Conservation (phyloP, 2,888 invertebrate genomes). For the Macaria liturata region DNA sequence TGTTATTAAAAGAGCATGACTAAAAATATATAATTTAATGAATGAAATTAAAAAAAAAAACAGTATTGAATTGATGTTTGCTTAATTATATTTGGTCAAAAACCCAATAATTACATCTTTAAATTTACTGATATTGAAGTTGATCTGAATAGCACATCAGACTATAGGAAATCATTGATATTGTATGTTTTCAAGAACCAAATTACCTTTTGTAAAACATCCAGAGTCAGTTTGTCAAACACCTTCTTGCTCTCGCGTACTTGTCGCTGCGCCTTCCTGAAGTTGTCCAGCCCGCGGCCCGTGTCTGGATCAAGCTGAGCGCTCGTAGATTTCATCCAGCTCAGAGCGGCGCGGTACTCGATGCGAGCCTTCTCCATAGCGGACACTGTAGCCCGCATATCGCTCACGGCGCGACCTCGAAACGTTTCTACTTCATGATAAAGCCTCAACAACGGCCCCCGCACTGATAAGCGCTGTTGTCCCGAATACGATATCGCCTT, state of each 20-base stretch:
- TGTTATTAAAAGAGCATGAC: too few species aligned
- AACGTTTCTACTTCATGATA: slow-evolving; percentile 99
- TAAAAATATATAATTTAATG: too few species aligned
- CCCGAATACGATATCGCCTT: slow-evolving; percentile 94
- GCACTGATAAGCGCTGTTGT: slow-evolving; percentile 94
- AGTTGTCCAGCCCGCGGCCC: slow-evolving; percentile 96
- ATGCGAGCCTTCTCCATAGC: slow-evolving; percentile 98
- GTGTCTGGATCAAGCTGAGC: slow-evolving; percentile 98
- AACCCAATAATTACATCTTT: too few species aligned
- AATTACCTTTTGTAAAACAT: slow-evolving; percentile 95
- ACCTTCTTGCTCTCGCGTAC: slow-evolving; percentile 91
- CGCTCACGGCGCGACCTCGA: slow-evolving; percentile 95
- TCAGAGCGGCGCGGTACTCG: slow-evolving; percentile 96
- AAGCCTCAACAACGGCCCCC: slow-evolving; percentile 93
- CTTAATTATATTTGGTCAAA: too few species aligned
- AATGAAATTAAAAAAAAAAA: too few species aligned
- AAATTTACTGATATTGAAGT: too few species aligned
- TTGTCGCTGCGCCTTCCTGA: slow-evolving; percentile 94
- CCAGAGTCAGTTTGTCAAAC: slow-evolving; percentile 97
- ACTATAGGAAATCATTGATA: too few species aligned
- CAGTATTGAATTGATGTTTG: too few species aligned
- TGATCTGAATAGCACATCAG: too few species aligned
- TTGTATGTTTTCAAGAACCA: too few species aligned
- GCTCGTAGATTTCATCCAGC: slow-evolving; percentile 99
- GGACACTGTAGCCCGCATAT: slow-evolving; percentile 94